phyloP scores from a whole-genome alignment of 2,888 invertebrate species.

The Sphaerophoria taeniata region DNA sequence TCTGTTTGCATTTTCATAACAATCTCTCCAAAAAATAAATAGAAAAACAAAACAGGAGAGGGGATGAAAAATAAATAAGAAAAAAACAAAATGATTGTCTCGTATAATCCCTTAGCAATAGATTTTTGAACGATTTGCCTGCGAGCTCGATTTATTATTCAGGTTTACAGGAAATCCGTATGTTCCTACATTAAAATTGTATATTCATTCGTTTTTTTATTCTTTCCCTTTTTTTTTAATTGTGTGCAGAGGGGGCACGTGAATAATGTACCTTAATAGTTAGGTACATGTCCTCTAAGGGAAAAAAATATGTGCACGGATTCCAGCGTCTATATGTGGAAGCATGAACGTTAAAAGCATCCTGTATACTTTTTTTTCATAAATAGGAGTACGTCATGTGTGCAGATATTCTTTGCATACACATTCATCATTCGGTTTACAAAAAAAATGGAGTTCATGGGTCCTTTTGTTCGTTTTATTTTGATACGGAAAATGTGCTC shows the following conservation, averaged over 20 bases:
- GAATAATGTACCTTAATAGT: slow-evolving; percentile 61
- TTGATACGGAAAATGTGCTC: slow-evolving; percentile 62
- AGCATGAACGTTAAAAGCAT: slow-evolving; percentile 65
- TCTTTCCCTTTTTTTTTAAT: neutral
- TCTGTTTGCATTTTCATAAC: too few relatives aligned
- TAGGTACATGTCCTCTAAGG: slow-evolving; percentile 47
- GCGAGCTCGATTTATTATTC: slow-evolving; percentile 72
- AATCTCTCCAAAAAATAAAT: too few relatives aligned
- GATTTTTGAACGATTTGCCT: slow-evolving; percentile 66
- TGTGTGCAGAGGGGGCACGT: slow-evolving; percentile 25
- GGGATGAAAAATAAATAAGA: slow-evolving; percentile 11
- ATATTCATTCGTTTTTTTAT: slow-evolving; percentile 25
- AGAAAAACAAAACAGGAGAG: neutral
- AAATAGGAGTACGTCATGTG: neutral
- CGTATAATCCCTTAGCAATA: slow-evolving; percentile 67
- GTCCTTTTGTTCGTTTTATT: slow-evolving; percentile 67
- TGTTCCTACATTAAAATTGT: neutral
- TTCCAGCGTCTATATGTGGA: slow-evolving; percentile 55
- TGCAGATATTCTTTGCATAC: slow-evolving; percentile 68
- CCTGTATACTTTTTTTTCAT: slow-evolving; percentile 25
- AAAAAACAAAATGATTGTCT: slow-evolving; percentile 45
- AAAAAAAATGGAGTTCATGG: slow-evolving; percentile 70
- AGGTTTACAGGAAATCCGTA: slow-evolving; percentile 69
- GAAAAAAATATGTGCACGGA: slow-evolving; percentile 39
- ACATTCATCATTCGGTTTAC: slow-evolving; percentile 40